Conservation (phyloP, 2,797 vertebrate genomes). For the Parauchenoglanis punctatus region DNA sequence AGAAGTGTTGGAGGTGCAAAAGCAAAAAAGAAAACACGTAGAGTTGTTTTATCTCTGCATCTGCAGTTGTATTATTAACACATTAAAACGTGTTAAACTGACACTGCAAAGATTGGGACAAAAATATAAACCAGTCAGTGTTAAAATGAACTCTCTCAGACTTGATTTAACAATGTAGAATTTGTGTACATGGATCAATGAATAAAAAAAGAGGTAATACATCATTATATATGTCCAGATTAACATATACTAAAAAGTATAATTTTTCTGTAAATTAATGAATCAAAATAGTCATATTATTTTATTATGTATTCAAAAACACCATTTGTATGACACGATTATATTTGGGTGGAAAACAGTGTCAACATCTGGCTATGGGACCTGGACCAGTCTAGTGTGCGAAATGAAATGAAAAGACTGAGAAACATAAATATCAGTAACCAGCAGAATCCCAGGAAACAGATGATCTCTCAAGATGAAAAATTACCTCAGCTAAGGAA, state of each 20-base stretch:
- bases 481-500: constrained; percentile 4
- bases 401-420: not conserved
- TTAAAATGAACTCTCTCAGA: too few relatives aligned
- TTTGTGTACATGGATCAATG: not conserved
- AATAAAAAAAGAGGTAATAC: not conserved
- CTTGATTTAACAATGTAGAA: too few relatives aligned
- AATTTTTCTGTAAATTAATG: not conserved
- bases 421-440: not conserved
- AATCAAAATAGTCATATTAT: too few relatives aligned
- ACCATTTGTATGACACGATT: not conserved
- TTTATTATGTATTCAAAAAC: not conserved
- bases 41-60: too few relatives aligned
- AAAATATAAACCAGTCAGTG: too few relatives aligned
- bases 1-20: too few relatives aligned
- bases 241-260: not conserved
- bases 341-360: not conserved
- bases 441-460: constrained; percentile 10
- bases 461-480: constrained; percentile 6
- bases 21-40: too few relatives aligned
- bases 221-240: not conserved
- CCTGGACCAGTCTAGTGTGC: not conserved
- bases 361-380: not conserved
- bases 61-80: too few relatives aligned
- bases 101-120: too few relatives aligned
- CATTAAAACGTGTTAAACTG: too few relatives aligned